A percentile compares a stretch with the other conserved stretches of the same genome.
Evolutionary conservation across 2,113 vertebrate genomes (phyloP).

Genomic region (Tetrao urogallus): DNA sequence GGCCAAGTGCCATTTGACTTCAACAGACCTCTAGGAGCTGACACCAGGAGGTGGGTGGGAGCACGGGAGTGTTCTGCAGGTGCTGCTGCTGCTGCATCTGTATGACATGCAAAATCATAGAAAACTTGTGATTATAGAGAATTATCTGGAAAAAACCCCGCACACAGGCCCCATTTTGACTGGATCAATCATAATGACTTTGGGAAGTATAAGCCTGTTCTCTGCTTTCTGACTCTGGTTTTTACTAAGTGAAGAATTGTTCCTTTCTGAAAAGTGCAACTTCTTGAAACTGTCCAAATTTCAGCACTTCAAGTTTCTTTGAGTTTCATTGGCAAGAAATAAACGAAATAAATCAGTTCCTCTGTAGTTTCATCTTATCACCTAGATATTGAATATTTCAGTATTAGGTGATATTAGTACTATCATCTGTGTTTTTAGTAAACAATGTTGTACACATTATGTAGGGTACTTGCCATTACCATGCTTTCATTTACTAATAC

Average conservation of each 20-base stretch:
- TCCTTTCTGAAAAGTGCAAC: neutral
- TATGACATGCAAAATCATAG: rapidly evolving
- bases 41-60: neutral
- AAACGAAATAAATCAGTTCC: neutral
- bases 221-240: neutral
- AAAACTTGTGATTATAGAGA: neutral
- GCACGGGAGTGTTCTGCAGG: neutral
- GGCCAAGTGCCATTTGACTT: neutral
- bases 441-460: neutral
- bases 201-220: neutral
- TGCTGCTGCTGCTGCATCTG: neutral
- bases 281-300: neutral
- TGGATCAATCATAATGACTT: neutral
- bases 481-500: neutral
- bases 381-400: neutral
- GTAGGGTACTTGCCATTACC: neutral
- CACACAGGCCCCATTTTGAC: neutral
- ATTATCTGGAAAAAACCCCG: neutral
- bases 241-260: neutral
- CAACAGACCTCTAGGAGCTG: neutral
- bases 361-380: neutral
- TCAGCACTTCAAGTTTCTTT: neutral
- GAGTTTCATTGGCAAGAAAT: neutral
- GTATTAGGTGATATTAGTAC: neutral
- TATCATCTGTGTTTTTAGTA: neutral